These are phyloP conservation scores for Sebastes steindachneri DNA, from an alignment of 2,797 vertebrate species.

Conservation along the genomic window DNA sequence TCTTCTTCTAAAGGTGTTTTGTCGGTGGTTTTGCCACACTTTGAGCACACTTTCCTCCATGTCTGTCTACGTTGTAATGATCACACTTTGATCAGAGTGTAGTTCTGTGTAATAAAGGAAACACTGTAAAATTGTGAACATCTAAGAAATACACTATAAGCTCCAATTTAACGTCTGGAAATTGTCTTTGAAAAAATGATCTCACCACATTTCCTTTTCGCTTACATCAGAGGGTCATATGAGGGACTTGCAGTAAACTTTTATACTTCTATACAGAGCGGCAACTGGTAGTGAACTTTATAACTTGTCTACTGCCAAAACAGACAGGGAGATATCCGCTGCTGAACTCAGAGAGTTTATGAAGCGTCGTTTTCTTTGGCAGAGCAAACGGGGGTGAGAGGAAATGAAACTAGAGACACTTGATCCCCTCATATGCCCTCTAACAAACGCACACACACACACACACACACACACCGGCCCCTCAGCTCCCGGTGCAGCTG, in stretches of 20 bases:
- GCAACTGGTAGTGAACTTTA: conserved; percentile 16
- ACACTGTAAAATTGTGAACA: background rate
- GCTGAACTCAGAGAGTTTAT: conserved; percentile 59
- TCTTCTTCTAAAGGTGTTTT: too few species aligned
- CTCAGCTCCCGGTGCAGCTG: conserved; percentile 7
- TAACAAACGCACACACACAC: conserved; percentile 20
- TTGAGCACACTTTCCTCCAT: background rate
- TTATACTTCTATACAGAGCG: background rate
- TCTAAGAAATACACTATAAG: background rate
- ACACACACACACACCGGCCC: background rate
- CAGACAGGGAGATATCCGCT: conserved; percentile 26
- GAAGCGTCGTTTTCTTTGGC: conserved; percentile 68
- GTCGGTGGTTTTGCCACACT: background rate
- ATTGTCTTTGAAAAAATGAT: background rate
- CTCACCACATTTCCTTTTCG: background rate
- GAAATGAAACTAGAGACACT: conserved; percentile 75
- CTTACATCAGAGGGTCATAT: background rate
- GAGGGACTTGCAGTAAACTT: background rate
- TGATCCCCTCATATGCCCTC: conserved; percentile 48
- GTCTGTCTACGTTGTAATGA: background rate
- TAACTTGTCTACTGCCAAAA: conserved; percentile 28
- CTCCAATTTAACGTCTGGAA: background rate
- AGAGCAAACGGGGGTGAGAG: conserved; percentile 44
- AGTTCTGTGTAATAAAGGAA: background rate
- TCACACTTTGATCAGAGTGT: rapidly evolving